Base-by-base conservation (phyloP, 1,140 invertebrate genomes). In the Drosophila athabasca region DNA sequence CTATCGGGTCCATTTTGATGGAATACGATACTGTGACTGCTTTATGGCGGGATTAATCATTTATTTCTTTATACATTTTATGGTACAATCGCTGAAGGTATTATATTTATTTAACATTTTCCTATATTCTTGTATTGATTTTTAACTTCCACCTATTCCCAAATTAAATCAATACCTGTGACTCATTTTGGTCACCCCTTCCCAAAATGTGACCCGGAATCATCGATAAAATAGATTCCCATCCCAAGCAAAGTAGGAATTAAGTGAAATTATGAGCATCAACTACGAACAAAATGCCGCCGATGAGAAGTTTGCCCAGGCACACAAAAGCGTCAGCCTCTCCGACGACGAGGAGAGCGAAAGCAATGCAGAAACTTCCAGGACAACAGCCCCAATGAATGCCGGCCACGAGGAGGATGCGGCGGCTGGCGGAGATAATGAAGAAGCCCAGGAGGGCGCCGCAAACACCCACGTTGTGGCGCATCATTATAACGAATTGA, bases 401-500 rank as follows among this genome's bases (percentile, higher is more conserved):
- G 17, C 9, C 31, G 50, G 22, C 35, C 15, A 53, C 13, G 49
- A 62, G 1, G 57, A 60, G n/a, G 49, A 62, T 0, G 57, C 57
- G n/a, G 44, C 60, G 29, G 41, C 48, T 26, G 44, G 15, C 15
- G 3, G 76, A 53, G 8, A 35, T 48, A 7, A 61, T 60, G 29
- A 53, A 58, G 26, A 39, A 19, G 53, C 9, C 45, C 50, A 17
- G 62, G 45, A 0, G 61, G 58, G 58, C 7, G 75, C 82, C n/a
- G 90, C 79, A 15, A 91, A 95, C 79, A 92, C 93, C 53, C 92
- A 91, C 73, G 92, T 96, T 13, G 96, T 98, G 11, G 96, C 97
- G 6, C 93, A 94, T 19, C 97, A 98, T 93, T 98, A 98, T 88
- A 98, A 98, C 92, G 93, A 94, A 41, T 85, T 97, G 3, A 94